These are phyloP conservation scores for Metopolophium dirhodum DNA, from an alignment of 1,140 invertebrate genomes.

Conservation along the genomic window DNA sequence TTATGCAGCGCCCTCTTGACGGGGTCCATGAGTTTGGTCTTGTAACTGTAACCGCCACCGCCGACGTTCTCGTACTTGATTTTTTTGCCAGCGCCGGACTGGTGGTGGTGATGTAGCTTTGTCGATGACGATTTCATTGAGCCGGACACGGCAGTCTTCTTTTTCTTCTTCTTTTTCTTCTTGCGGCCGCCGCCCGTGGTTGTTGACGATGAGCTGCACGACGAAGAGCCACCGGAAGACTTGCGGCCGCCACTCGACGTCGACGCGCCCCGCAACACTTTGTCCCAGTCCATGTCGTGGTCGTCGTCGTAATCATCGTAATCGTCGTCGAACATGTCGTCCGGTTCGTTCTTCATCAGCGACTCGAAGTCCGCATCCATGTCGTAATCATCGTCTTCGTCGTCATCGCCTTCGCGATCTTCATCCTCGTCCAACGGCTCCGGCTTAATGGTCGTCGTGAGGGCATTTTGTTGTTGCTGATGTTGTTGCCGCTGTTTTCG, in stretches of 20 bases:
- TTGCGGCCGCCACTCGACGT: background rate
- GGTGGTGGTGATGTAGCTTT: background rate
- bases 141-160: background rate
- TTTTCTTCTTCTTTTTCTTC: conserved; percentile 45
- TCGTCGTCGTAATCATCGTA: conserved; percentile 45
- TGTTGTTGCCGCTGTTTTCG: background rate
- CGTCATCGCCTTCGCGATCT: background rate
- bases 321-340: conserved; percentile 40
- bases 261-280: background rate
- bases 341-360: conserved; percentile 45
- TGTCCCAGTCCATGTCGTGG: conserved; percentile 50
- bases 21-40: conserved; percentile 54
- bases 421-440: background rate
- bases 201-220: conserved; percentile 15
- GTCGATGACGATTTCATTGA: background rate
- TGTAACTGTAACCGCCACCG: conserved; percentile 32
- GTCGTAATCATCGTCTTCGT: conserved; percentile 33
- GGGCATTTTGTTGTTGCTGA: background rate
- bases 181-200: background rate
- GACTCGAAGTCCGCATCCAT: conserved; percentile 29
- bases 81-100: background rate
- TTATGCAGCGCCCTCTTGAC: conserved; percentile 53
- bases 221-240: background rate
- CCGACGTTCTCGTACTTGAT: conserved; percentile 22
- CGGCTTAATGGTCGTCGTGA: background rate